Percentiles rank a stretch among this genome's conserved stretches.
phyloP scores from a whole-genome alignment of 2,113 vertebrate species.

The Piaya cayana region DNA sequence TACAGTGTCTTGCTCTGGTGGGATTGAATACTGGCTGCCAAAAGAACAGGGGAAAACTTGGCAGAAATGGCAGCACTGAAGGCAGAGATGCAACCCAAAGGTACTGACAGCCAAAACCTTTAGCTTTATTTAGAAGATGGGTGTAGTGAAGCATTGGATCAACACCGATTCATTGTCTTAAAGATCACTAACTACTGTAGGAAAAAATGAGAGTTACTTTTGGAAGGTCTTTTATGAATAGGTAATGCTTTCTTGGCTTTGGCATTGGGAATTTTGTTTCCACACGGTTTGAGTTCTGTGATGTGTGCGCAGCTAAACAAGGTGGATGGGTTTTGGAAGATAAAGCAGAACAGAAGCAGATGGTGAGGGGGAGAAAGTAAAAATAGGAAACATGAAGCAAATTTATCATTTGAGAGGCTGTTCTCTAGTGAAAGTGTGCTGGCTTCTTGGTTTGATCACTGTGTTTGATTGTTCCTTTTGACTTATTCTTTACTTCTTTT shows the following conservation, averaged over 20 bases:
- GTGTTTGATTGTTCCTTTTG: background rate
- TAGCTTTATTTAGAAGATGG: background rate
- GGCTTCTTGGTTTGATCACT: background rate
- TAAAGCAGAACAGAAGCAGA: background rate
- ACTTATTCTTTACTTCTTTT: background rate
- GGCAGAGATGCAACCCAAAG: background rate
- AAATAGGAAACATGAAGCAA: background rate
- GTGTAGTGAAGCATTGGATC: background rate
- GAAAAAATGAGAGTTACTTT: background rate
- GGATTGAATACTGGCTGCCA: background rate
- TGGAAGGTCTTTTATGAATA: background rate
- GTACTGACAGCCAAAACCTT: background rate
- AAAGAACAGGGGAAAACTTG: background rate
- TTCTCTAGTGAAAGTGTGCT: background rate
- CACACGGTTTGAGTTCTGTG: background rate
- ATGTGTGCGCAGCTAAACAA: background rate
- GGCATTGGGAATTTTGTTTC: background rate
- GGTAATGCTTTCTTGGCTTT: background rate
- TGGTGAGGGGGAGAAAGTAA: constrained; percentile 21
- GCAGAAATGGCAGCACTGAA: background rate
- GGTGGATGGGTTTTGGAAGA: background rate
- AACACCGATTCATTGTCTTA: background rate
- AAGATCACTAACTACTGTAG: background rate
- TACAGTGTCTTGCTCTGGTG: fast-evolving
- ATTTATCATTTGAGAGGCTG: background rate